These are phyloP conservation scores for Sciurus vulgaris DNA, from an alignment of 2,797 vertebrate species.

Conservation along the genomic window DNA sequence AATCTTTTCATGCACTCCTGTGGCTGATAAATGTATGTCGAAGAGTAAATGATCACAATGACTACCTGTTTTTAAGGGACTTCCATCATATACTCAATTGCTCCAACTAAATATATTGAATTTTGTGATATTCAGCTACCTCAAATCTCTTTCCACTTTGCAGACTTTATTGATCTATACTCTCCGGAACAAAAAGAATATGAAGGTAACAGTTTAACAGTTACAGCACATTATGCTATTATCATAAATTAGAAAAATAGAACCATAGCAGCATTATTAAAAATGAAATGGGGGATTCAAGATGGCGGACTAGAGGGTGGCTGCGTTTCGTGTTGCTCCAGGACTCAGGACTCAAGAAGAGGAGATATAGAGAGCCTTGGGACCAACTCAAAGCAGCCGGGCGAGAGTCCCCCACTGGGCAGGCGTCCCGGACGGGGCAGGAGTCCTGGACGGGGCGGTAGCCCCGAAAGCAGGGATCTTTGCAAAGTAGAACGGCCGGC, in stretches of 20 bases:
- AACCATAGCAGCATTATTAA: neutral
- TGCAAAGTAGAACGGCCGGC: no score
- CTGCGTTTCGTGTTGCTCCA: no score
- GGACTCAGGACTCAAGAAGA: no score
- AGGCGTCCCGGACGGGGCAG: no score
- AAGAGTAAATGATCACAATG: neutral
- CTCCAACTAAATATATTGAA: neutral
- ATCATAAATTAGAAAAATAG: conserved; percentile 12
- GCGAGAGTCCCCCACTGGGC: no score
- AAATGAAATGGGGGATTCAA: conserved; percentile 56
- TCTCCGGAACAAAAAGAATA: conserved; percentile 48
- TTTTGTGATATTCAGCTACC: neutral
- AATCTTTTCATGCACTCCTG: conserved; percentile 3
- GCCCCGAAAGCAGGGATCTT: no score
- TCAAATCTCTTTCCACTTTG: neutral
- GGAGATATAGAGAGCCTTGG: no score
- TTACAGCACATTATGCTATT: neutral
- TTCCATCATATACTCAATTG: neutral
- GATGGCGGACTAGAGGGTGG: no score
- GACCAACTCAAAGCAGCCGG: no score
- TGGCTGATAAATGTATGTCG: neutral
- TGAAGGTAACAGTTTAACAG: neutral
- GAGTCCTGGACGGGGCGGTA: no score
- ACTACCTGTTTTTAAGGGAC: conserved; percentile 41
- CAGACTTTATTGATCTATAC: neutral